A percentile compares a stretch with the other conserved stretches of the same genome.
Evolutionary conservation across 2,113 vertebrate genomes (phyloP).

Genomic region (Lampris incognitus): DNA sequence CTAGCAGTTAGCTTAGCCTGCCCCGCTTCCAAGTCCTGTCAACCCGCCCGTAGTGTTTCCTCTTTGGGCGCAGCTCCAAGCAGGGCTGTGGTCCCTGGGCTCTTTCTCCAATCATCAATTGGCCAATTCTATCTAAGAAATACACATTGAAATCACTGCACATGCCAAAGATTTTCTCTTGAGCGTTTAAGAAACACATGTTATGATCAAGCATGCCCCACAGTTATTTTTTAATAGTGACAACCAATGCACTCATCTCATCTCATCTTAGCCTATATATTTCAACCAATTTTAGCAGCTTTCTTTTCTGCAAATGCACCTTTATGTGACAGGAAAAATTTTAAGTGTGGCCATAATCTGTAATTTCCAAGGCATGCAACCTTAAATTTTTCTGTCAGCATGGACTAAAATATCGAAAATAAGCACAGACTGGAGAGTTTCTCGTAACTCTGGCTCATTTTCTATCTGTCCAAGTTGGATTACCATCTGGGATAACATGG

Average conservation of each 20-base stretch:
- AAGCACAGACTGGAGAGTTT: slow-evolving; percentile 2
- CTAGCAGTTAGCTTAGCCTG: too few relatives aligned
- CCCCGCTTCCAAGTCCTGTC: too few relatives aligned
- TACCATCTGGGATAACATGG: background rate
- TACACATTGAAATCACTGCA: slow-evolving; percentile 48
- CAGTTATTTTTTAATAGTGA: slow-evolving; percentile 18
- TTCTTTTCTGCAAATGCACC: background rate
- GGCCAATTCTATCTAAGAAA: slow-evolving; percentile 32
- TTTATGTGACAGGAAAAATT: slow-evolving; percentile 8
- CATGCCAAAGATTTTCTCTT: background rate
- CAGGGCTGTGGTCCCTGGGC: too few relatives aligned
- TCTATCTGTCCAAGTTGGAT: background rate
- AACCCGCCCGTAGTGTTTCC: too few relatives aligned
- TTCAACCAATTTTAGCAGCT: background rate
- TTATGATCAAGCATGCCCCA: slow-evolving; percentile 16
- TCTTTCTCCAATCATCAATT: too few relatives aligned
- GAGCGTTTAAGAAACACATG: slow-evolving; percentile 1
- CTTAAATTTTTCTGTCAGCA: background rate
- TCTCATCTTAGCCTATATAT: slow-evolving; percentile 7
- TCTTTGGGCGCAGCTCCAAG: too few relatives aligned
- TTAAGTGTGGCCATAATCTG: background rate
- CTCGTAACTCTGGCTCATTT: slow-evolving; percentile 9
- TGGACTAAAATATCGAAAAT: slow-evolving; percentile 1
- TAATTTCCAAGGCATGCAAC: background rate
- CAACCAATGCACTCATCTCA: slow-evolving; percentile 21